Evolutionary conservation across 2,888 invertebrate genomes (phyloP), one percentile per base, ranked within the genome.

Genomic region (Sinelater perroti): DNA sequence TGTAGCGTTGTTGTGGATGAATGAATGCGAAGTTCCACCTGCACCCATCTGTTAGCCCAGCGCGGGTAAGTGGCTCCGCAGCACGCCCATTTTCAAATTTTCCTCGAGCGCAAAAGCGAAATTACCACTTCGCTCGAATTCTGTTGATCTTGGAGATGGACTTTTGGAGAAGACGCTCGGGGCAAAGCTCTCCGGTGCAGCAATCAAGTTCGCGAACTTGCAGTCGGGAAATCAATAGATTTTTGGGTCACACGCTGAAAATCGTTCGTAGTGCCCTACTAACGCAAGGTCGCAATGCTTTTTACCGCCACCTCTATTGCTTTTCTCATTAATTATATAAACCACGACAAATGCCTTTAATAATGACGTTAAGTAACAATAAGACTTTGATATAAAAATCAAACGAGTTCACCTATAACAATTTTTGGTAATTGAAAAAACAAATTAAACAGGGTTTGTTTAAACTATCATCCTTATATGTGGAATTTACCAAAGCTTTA

Each of bases 221-320:
- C 21, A 11, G 21, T 18, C 10, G 31, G 36, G 36, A 56, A 56
- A 51, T 45, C 45, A 44, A 51, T 51, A 51, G 16, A 46, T 51
- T 56, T 56, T 56, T 56, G 56, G 56, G 56, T 56, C 56, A 51
- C 38, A 56, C 54, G 31, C 40, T 38, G 14, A 8, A 13, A 26
- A 14, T 30, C 4, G 10, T 5, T 20, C 24, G 7, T 40, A 24
- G 33, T 46, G 31, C 10, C 14, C 49, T 26, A 40, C 33, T 30
- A 51, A 51, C 16, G 38, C 10, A 35, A 18, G 17, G 20, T 38
- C n/a, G n/a, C 11, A 18, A 8, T 7, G 6, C 8, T 6, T 14
- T 33, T 33, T 5, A 31, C 1, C 14, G 31, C 1, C 10, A 11
- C 5, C n/a, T 5, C 8, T 5, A 30, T 30, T n/a, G n/a, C n/a